Conservation (phyloP, 2,113 vertebrate species). For the Ochotona princeps region DNA sequence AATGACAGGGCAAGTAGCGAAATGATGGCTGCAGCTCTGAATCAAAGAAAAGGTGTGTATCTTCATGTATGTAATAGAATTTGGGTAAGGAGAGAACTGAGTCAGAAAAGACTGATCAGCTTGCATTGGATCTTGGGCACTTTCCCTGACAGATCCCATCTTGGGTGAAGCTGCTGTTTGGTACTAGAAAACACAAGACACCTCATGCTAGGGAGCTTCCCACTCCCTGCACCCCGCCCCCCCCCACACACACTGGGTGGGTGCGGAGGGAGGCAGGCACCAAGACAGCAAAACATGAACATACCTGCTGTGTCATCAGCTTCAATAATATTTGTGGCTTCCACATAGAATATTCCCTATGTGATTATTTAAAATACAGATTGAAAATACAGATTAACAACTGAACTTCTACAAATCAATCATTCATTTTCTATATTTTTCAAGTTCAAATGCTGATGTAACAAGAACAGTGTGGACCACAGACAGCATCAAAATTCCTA, state of each 20-base stretch:
- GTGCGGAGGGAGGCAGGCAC: too few relatives aligned
- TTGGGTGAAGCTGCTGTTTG: neutral
- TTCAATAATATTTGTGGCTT: neutral
- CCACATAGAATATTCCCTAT: neutral
- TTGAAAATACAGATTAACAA: neutral
- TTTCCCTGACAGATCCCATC: neutral
- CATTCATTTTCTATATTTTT: neutral
- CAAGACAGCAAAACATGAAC: neutral
- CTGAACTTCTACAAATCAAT: neutral
- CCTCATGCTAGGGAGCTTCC: neutral
- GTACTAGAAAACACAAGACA: neutral
- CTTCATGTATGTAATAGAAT: neutral
- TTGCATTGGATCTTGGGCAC: neutral
- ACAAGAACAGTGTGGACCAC: neutral
- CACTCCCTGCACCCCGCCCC: too few relatives aligned
- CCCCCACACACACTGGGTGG: neutral
- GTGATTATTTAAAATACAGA: too few relatives aligned
- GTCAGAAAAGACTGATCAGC: neutral
- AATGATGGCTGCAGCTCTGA: neutral
- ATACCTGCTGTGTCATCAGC: neutral
- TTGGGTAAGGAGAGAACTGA: neutral
- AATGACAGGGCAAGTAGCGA: neutral
- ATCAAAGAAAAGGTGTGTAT: conserved; percentile 23
- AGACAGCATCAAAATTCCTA: neutral
- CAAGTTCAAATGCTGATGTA: neutral